phyloP scores from a whole-genome alignment of 2,797 vertebrate species.

The Silurus aristotelis region DNA sequence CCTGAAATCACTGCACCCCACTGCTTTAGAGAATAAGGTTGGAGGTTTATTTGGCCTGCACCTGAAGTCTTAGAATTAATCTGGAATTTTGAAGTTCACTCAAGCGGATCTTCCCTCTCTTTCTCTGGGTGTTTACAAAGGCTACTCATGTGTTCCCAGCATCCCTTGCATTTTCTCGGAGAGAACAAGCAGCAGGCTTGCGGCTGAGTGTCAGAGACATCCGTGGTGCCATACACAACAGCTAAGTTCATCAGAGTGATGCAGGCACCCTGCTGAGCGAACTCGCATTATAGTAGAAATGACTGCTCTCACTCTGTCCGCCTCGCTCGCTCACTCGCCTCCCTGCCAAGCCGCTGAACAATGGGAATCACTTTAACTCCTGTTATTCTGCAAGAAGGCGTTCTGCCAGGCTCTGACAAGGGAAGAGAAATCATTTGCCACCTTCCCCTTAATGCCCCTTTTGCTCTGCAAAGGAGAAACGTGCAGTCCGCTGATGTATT shows the following conservation, averaged over 20 bases:
- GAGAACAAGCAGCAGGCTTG: slow-evolving; percentile 31
- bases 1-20: not conserved
- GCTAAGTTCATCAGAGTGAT: slow-evolving; percentile 73
- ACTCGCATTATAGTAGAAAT: slow-evolving; percentile 80
- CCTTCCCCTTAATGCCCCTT: slow-evolving; percentile 34
- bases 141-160: not conserved
- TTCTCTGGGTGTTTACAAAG: not conserved
- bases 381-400: slow-evolving; percentile 76
- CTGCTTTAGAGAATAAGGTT: not conserved
- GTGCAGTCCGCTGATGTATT: slow-evolving; percentile 49
- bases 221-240: slow-evolving; percentile 67
- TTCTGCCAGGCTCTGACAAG: slow-evolving; percentile 73
- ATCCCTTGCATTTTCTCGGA: not conserved
- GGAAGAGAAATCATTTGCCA: slow-evolving; percentile 56
- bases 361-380: slow-evolving; percentile 73
- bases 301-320: slow-evolving; percentile 58
- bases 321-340: slow-evolving; percentile 58
- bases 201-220: slow-evolving; percentile 39
- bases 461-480: slow-evolving; percentile 17
- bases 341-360: slow-evolving; percentile 66
- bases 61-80: slow-evolving; percentile 1
- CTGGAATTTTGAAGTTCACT: slow-evolving; percentile 15
- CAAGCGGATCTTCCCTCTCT: not conserved
- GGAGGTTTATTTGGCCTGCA: not conserved
- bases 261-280: slow-evolving; percentile 62